phyloP scores from a whole-genome alignment of 1,140 invertebrate genomes.

The Pseudoatta argentina region DNA sequence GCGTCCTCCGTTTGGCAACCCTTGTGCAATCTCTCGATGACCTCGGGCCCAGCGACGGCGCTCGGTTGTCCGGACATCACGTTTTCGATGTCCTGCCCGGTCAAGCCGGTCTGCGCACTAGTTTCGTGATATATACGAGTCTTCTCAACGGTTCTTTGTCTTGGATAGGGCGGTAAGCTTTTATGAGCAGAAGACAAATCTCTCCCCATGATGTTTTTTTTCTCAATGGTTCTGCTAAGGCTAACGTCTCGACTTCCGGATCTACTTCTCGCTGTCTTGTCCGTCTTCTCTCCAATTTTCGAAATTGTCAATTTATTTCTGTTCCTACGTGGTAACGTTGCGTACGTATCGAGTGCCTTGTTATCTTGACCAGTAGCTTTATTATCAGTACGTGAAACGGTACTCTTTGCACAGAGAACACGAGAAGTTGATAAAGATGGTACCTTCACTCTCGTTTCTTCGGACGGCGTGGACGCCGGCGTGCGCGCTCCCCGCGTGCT shows the following conservation, averaged over 20 bases:
- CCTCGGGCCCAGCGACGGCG: slow-evolving; percentile 82
- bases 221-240: slow-evolving; percentile 75
- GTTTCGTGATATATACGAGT: slow-evolving; percentile 93
- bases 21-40: slow-evolving; percentile 84
- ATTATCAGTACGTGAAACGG: slow-evolving; percentile 78
- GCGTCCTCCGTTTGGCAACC: slow-evolving; percentile 90
- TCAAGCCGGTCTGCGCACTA: slow-evolving; percentile 91
- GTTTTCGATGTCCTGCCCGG: slow-evolving; percentile 90
- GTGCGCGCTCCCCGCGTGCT: slow-evolving; percentile 88
- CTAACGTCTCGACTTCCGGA: slow-evolving; percentile 74
- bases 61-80: slow-evolving; percentile 88
- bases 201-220: slow-evolving; percentile 83
- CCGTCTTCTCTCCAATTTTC: slow-evolving; percentile 85
- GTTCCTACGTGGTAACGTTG: slow-evolving; percentile 91
- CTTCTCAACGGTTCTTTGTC: slow-evolving; percentile 84
- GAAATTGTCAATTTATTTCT: slow-evolving; percentile 76
- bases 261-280: slow-evolving; percentile 69
- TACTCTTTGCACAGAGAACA: slow-evolving; percentile 53
- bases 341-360: slow-evolving; percentile 90
- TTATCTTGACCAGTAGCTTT: slow-evolving; percentile 84
- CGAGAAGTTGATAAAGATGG: slow-evolving; percentile 82
- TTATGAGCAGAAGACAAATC: slow-evolving; percentile 82
- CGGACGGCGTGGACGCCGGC: slow-evolving; percentile 88
- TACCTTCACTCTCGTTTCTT: slow-evolving; percentile 89
- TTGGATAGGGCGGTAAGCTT: slow-evolving; percentile 87